Conservation (phyloP, 2,797 vertebrate genomes). For the Acanthopagrus latus region DNA sequence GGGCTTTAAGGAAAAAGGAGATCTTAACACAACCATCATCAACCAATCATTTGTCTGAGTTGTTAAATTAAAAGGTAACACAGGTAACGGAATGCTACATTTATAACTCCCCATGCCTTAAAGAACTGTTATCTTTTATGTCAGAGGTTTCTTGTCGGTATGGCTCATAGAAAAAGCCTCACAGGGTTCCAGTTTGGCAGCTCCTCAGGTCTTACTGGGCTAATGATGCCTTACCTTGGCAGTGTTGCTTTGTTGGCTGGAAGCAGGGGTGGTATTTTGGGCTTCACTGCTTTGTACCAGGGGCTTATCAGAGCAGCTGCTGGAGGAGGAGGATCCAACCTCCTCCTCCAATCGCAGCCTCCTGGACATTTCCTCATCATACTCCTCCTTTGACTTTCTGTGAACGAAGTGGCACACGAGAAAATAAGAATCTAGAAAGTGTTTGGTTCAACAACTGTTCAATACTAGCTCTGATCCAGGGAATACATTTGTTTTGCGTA, state of each 20-base stretch:
- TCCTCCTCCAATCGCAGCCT: conserved; percentile 75
- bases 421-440: not conserved
- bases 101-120: too few species aligned
- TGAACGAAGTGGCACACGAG: not conserved
- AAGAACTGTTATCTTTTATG: not conserved
- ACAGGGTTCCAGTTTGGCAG: conserved; percentile 18
- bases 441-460: not conserved
- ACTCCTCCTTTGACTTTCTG: conserved; percentile 97
- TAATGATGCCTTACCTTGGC: conserved; percentile 63
- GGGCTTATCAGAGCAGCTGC: conserved; percentile 67
- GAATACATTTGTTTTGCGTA: not conserved
- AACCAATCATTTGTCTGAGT: not conserved
- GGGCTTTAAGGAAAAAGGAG: not conserved
- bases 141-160: not conserved
- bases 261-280: conserved; percentile 38
- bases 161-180: not conserved
- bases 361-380: conserved; percentile 89
- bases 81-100: too few species aligned
- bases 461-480: not conserved
- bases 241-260: conserved; percentile 49
- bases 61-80: not conserved
- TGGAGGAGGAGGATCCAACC: conserved; percentile 77
- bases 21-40: not conserved
- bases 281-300: conserved; percentile 44
- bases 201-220: conserved; percentile 13